Conservation (phyloP, 64 coral and sea anemone species). For the Hydrozoanthus tunicans region DNA sequence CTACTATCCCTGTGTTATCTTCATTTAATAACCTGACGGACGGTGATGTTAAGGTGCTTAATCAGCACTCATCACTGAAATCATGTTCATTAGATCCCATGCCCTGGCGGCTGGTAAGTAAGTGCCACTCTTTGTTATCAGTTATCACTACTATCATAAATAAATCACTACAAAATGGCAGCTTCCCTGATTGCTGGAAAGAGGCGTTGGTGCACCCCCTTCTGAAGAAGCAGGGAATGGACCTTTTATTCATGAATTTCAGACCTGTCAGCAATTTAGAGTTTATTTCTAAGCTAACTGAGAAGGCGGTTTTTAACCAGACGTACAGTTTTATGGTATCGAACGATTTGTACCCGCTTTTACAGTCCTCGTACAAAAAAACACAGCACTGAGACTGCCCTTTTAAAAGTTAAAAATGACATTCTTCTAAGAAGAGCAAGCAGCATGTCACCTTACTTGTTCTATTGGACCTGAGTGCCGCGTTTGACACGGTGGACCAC, state of each 20-base stretch:
- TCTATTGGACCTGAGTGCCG: neutral
- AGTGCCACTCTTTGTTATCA: neutral
- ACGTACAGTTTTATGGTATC: neutral
- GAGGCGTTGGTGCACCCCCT: neutral
- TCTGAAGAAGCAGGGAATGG: neutral
- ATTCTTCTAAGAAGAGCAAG: neutral
- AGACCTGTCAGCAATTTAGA: neutral
- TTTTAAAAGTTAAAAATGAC: neutral
- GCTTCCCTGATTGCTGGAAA: neutral
- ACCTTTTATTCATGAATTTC: neutral
- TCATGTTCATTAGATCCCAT: neutral
- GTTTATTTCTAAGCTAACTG: neutral
- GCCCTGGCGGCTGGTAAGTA: neutral
- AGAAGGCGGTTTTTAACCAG: neutral
- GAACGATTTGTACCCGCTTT: neutral
- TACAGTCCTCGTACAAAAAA: neutral
- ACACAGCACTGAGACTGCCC: neutral
- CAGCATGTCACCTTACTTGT: neutral
- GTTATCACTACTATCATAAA: neutral
- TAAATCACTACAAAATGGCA: neutral
- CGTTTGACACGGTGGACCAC: too few relatives aligned
- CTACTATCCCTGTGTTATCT: neutral
- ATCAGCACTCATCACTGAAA: neutral
- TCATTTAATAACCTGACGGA: neutral
- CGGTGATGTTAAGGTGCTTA: neutral